Percentiles rank a stretch among this genome's conserved stretches.
Evolutionary conservation across 2,113 vertebrate species (phyloP).

Genomic region (Nipponia nippon): DNA sequence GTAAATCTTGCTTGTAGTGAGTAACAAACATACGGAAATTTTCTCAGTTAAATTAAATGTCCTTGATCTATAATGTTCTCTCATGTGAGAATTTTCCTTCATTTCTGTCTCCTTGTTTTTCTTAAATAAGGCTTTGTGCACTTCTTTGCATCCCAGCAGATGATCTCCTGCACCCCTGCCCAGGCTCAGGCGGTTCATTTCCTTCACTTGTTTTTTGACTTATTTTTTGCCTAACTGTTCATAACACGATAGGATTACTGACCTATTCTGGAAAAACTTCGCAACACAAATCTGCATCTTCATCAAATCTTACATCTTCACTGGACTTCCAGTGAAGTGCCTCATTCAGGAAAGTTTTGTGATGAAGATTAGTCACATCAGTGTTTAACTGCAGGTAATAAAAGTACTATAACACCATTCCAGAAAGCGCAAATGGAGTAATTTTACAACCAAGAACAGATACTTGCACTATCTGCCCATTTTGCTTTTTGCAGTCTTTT

Average conservation of each 20-base stretch:
- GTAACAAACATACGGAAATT: accelerated
- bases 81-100: not conserved
- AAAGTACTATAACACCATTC: not conserved
- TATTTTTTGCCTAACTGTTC: not conserved
- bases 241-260: not conserved
- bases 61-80: not conserved
- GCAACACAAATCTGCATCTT: not conserved
- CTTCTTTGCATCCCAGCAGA: not conserved
- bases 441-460: not conserved
- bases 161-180: not conserved
- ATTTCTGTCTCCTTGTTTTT: not conserved
- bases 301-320: no score
- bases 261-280: not conserved
- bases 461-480: not conserved
- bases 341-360: not conserved
- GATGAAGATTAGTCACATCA: not conserved
- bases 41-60: not conserved
- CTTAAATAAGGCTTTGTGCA: not conserved
- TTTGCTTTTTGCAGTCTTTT: not conserved
- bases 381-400: not conserved
- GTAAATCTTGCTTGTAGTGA: not conserved
- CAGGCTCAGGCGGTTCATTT: not conserved
- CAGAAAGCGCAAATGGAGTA: accelerated
- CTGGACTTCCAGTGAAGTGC: not conserved
- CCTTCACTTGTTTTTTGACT: not conserved